These are phyloP conservation scores for Naja naja DNA, from an alignment of 2,113 vertebrate species.

Conservation along the genomic window DNA sequence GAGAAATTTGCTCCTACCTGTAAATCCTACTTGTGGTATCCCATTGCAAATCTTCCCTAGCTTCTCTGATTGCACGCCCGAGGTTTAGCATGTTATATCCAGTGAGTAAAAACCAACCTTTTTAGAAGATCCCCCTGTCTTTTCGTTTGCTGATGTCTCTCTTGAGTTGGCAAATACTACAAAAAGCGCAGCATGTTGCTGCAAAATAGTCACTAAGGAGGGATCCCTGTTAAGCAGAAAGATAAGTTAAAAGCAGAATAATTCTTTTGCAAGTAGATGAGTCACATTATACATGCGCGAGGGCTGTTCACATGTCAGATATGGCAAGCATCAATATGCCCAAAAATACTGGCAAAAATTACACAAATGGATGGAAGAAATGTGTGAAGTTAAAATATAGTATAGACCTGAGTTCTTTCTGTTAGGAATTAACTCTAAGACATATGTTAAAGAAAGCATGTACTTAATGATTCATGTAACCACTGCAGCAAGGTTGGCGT, in stretches of 20 bases:
- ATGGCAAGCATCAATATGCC: background rate
- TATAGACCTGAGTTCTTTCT: no score
- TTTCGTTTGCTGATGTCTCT: constrained; percentile 69
- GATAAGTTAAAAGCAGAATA: background rate
- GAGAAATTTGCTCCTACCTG: no score
- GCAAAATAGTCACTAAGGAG: constrained; percentile 21
- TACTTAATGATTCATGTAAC: no score
- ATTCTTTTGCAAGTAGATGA: background rate
- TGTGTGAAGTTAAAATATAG: no score
- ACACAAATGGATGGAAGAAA: no score
- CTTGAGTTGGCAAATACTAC: constrained; percentile 68
- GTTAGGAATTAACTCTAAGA: no score
- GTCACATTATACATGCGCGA: no score
- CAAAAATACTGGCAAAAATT: no score
- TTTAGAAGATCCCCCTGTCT: constrained; percentile 52
- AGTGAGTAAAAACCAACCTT: background rate
- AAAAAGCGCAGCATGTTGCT: rapidly evolving
- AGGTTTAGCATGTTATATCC: background rate
- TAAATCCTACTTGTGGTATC: no score
- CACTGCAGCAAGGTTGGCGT: no score
- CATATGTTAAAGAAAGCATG: no score
- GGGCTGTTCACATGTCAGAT: background rate
- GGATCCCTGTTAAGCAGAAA: constrained; percentile 30
- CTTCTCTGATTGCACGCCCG: background rate
- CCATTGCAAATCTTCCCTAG: background rate